Evolutionary conservation across 2,888 invertebrate genomes (phyloP), one percentile per base, ranked within the genome.

Genomic region (Cyclophora albipunctata): DNA sequence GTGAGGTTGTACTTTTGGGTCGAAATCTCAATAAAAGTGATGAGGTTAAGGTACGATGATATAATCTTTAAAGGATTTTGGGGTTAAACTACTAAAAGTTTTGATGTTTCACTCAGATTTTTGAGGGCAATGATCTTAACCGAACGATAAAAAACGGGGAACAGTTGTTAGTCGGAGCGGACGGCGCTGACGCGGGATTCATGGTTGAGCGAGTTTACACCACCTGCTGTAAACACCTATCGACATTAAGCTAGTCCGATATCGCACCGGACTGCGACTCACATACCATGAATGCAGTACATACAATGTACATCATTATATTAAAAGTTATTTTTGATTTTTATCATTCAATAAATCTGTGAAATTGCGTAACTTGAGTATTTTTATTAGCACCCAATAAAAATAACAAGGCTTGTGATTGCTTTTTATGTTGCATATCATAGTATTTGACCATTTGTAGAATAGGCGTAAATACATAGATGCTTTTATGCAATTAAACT

Each of bases 131-230:
- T 85, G 84, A 76, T 82, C 87, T 84, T 73, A 59, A 64, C 63
- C 66, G 73, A 67, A 61, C 69, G 63, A 73, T 67, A 70, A 79
- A 84, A 84, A 83, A 78, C 73, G 71, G 68, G 78, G 74, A 84
- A 81, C 85, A 84, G 83, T 84, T 84, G 84, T 73, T 45, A 50
- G 42, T 48, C 49, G 49, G 34, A 34, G 42, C 42, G 47, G 72
- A 69, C 62, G 69, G 77, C 65, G 68, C 66, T 63, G 67, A 69
- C 62, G 83, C 67, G 79, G 80, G 82, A 75, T 82, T 84, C 81
- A 86, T 77, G 86, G 84, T 84, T 73, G 86, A 85, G 82, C 77
- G 81, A 69, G 59, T 69, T 54, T 67, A 75, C 76, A 75, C 78
- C 84, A 84, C 84, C 84, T 84, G 85, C 80, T 68, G 67, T 58